Percentiles rank a stretch among this genome's conserved stretches.
Conservation (phyloP, 2,113 vertebrate genomes). For the Pelecanus crispus region DNA sequence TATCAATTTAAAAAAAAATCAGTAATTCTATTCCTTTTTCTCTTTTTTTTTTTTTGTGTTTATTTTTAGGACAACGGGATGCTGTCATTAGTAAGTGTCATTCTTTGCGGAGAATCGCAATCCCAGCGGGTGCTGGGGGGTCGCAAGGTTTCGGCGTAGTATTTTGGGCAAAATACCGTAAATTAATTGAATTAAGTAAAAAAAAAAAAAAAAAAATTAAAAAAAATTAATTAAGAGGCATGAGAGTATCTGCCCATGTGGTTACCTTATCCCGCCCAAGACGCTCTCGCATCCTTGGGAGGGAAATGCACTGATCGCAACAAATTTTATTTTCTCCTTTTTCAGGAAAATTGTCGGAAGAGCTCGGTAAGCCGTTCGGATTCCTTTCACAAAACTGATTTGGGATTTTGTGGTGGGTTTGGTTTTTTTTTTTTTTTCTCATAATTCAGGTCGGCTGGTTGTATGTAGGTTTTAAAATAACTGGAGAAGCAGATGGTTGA, state of each 20-base stretch:
- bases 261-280: not conserved
- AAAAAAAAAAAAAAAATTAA: not conserved
- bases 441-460: rapidly evolving
- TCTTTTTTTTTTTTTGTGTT: too few species aligned
- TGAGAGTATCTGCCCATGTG: not conserved
- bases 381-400: not conserved
- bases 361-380: not conserved
- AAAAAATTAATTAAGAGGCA: not conserved
- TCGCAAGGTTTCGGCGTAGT: not conserved
- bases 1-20: not conserved
- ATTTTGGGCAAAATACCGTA: rapidly evolving
- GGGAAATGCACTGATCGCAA: not conserved
- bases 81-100: not conserved
- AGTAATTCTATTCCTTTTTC: too few species aligned
- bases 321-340: not conserved
- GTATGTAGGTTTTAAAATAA: not conserved
- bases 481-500: not conserved
- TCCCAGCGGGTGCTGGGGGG: not conserved
- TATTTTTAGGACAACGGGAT: not conserved
- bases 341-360: not conserved
- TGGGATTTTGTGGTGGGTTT: not conserved
- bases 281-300: not conserved
- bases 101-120: rapidly evolving
- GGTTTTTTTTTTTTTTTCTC: not conserved
- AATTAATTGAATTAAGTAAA: not conserved